Evolutionary conservation across 2,888 invertebrate species (phyloP), one percentile per base, ranked within the genome.

Genomic region (Nomada ferruginata): DNA sequence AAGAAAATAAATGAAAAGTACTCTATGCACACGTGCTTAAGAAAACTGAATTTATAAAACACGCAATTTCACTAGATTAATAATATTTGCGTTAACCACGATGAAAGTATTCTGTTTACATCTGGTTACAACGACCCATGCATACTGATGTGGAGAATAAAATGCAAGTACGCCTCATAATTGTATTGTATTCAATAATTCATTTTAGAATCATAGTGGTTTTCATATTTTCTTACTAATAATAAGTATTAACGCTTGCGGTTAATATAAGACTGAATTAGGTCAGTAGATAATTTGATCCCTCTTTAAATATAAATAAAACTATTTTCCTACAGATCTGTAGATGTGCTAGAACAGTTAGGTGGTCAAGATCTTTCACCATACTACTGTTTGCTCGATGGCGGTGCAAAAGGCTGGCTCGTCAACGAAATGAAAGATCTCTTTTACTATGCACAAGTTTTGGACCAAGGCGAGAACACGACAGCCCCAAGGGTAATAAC

Each of bases 391-490:
- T 93, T 97, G 29, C 94, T 97, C 66, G 96, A 97, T 77, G 96
- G 96, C 69, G 97, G 97, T 0, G 94, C 95, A 11, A 95, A 95
- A 0, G 97, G 97, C 3, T 96, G 96, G 95, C 94, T 97, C 71
- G 96, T 96, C 91, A 94, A 94, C 70, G 96, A 97, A 93, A 95
- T 97, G 91, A 95, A 96, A 86, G 96, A 97, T 91, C 94, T 96
- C 80, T 97, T 97, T 94, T 97, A 96, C 92, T 97, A 97, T 92
- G 96, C 96, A 86, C 97, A 97, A 94, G 96, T 97, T 61, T 92
- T 96, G 86, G 95, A 96, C 87, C 96, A 97, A 91, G 96, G 96
- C 5, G 96, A 97, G 66, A 95, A 96, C 91, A 95, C 96, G 0
- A 95, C 95, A 68, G 94, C 95, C 3, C 95, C 95, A 82, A 94